Evolutionary conservation across 1,140 invertebrate genomes (phyloP).

Genomic region (Drosophila orena): DNA sequence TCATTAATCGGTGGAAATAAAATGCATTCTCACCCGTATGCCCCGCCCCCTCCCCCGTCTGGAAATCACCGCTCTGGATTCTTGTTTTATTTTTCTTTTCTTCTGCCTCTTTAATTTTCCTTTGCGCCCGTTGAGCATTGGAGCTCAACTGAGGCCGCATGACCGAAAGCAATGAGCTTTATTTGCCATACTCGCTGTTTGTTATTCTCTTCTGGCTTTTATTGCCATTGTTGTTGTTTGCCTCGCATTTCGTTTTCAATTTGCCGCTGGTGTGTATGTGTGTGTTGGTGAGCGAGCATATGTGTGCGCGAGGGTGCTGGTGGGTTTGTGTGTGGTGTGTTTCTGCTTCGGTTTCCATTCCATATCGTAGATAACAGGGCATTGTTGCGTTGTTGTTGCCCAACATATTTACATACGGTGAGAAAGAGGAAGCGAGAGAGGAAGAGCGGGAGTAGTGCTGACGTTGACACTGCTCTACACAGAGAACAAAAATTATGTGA

Average conservation of each 20-base stretch:
- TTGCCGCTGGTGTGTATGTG: constrained; percentile 25
- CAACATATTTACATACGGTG: constrained; percentile 70
- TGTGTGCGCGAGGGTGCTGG: constrained; percentile 5
- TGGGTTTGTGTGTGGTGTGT: constrained; percentile 36
- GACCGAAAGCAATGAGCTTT: constrained; percentile 73
- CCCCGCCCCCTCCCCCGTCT: not conserved
- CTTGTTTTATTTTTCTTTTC: not conserved
- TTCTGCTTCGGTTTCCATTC: constrained; percentile 57
- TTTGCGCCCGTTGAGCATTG: constrained; percentile 70
- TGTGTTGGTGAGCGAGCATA: constrained; percentile 9
- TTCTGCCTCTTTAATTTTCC: constrained; percentile 2
- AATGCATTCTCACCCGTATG: constrained; percentile 55
- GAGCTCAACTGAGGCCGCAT: constrained; percentile 77
- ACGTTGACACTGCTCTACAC: constrained; percentile 46
- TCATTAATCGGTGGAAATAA: constrained; percentile 77
- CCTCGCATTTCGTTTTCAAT: constrained; percentile 73
- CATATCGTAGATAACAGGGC: constrained; percentile 65
- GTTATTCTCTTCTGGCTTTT: constrained; percentile 44
- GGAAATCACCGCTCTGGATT: too few relatives aligned
- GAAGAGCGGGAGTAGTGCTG: constrained; percentile 32
- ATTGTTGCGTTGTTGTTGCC: constrained; percentile 40
- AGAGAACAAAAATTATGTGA: not conserved
- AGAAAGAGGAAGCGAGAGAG: constrained; percentile 1
- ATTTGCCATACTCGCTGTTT: constrained; percentile 76
- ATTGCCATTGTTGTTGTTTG: constrained; percentile 21